Evolutionary conservation across 2,113 vertebrate species (phyloP).

Genomic region (Rhombomys opimus): DNA sequence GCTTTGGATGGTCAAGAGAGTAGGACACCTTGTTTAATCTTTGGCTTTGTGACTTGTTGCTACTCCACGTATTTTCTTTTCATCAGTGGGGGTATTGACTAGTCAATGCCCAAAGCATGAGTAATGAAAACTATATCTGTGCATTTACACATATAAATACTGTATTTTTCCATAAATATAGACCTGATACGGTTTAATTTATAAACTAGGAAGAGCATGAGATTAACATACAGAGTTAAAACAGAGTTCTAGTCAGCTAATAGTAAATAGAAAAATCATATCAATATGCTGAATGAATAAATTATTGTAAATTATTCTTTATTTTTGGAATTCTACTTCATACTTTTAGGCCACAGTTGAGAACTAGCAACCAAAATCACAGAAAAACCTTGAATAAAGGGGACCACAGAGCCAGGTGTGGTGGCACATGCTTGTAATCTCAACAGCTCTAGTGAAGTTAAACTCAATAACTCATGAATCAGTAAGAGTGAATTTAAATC

Average conservation of each 20-base stretch:
- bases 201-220: neutral
- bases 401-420: neutral
- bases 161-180: neutral
- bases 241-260: neutral
- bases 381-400: neutral
- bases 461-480: neutral
- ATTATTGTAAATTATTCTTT: conserved; percentile 26
- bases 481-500: neutral
- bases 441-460: neutral
- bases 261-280: neutral
- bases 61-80: neutral
- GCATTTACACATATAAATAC: neutral
- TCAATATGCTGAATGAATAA: neutral
- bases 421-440: neutral
- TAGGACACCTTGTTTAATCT: neutral
- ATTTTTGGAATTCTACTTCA: neutral
- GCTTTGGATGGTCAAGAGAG: conserved; percentile 33
- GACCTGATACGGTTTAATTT: neutral
- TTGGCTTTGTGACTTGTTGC: neutral
- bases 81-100: neutral
- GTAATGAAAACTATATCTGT: neutral
- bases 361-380: neutral
- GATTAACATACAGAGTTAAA: neutral
- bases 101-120: neutral
- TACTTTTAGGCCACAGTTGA: neutral